Percentiles rank a stretch among this genome's conserved stretches.
phyloP scores from a whole-genome alignment of 2,113 vertebrate genomes.

The Perca flavescens region DNA sequence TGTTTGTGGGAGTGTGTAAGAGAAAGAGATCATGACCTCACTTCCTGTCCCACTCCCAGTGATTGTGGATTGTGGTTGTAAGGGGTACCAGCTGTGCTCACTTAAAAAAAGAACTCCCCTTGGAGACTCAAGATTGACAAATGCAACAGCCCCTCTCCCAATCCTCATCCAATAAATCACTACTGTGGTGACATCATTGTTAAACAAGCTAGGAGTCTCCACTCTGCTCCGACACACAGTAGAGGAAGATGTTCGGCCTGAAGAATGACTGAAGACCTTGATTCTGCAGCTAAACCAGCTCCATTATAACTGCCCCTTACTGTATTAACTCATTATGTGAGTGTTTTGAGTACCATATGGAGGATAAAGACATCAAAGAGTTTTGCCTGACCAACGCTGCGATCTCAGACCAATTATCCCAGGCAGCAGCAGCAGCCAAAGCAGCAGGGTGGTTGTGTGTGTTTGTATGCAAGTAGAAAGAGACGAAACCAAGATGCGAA shows the following conservation, averaged over 20 bases:
- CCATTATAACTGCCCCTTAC: not conserved
- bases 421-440: constrained; percentile 58
- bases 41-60: constrained; percentile 75
- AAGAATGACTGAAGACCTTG: not conserved
- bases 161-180: constrained; percentile 77
- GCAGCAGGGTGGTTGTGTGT: constrained; percentile 56
- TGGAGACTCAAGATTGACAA: constrained; percentile 64
- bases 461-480: constrained; percentile 29
- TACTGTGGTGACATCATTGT: constrained; percentile 71
- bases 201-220: constrained; percentile 75
- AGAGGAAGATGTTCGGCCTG: not conserved
- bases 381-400: constrained; percentile 35
- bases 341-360: constrained; percentile 57
- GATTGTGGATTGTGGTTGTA: constrained; percentile 44
- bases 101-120: constrained; percentile 66
- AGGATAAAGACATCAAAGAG: constrained; percentile 59
- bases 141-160: constrained; percentile 72
- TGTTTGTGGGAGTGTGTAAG: not conserved
- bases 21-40: constrained; percentile 62
- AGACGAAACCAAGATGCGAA: not conserved
- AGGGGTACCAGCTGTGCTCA: constrained; percentile 79
- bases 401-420: constrained; percentile 64
- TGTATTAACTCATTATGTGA: constrained; percentile 12
- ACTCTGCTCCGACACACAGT: constrained; percentile 8
- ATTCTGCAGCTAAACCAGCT: constrained; percentile 23